These are phyloP conservation scores for Tribolium castaneum DNA, from an alignment of 1,140 invertebrate genomes.

Conservation along the genomic window DNA sequence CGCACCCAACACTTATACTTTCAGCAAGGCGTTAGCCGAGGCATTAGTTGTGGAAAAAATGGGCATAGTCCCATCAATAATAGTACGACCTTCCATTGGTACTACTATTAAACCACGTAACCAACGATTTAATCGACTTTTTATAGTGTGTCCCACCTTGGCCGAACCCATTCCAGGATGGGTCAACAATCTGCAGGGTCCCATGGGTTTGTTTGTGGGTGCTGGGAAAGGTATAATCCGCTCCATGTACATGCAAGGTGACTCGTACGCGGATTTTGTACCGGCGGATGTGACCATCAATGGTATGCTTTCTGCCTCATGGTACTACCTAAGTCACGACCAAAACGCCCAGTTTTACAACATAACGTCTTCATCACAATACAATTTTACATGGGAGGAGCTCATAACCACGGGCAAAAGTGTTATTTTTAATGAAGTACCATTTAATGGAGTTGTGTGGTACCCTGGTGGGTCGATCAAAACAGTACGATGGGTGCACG, in stretches of 20 bases:
- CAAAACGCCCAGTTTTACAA: conserved; percentile 67
- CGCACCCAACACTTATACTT: conserved; percentile 89
- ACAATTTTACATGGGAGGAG: conserved; percentile 76
- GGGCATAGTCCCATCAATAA: conserved; percentile 51
- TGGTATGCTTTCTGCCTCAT: conserved; percentile 74
- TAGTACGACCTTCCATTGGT: conserved; percentile 71
- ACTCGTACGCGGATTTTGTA: conserved; percentile 84
- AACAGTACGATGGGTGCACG: conserved; percentile 65
- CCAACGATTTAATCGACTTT: not conserved
- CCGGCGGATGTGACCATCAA: conserved; percentile 87
- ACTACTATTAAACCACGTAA: not conserved
- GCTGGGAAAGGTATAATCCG: conserved; percentile 87
- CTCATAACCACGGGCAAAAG: conserved; percentile 71
- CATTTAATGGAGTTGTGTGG: conserved; percentile 65
- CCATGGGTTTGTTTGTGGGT: conserved; percentile 81
- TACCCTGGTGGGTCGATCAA: conserved; percentile 71
- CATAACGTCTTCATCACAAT: conserved; percentile 78
- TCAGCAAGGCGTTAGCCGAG: conserved; percentile 91
- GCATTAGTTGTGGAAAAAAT: conserved; percentile 54
- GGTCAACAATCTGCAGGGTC: conserved; percentile 94
- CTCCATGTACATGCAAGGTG: conserved; percentile 83
- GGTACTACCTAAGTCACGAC: conserved; percentile 48
- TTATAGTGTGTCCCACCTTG: conserved; percentile 70
- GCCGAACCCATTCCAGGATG: conserved; percentile 85
- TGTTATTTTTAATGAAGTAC: conserved; percentile 60